These are phyloP conservation scores for Dolichoris vasculosae DNA, from an alignment of 1,140 invertebrate genomes.

Conservation along the genomic window DNA sequence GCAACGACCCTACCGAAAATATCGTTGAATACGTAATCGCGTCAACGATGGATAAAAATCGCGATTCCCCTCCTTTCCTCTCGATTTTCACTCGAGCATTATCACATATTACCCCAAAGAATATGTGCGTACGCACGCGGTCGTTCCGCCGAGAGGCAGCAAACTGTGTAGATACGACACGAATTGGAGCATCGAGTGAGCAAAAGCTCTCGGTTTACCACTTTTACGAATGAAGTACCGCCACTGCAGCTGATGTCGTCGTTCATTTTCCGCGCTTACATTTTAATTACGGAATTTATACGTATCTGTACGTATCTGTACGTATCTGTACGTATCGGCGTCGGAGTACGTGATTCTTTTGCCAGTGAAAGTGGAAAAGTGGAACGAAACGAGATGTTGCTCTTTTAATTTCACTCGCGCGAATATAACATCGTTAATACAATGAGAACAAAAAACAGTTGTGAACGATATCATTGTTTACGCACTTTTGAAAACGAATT, in stretches of 20 bases:
- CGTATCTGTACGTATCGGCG: neutral
- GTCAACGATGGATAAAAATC: neutral
- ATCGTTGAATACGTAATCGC: neutral
- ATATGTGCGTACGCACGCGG: neutral
- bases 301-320: neutral
- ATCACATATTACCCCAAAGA: neutral
- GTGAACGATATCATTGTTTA: slow-evolving; percentile 26
- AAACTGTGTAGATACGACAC: neutral
- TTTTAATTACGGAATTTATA: slow-evolving; percentile 51
- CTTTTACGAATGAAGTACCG: slow-evolving; percentile 49
- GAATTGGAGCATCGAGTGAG: neutral
- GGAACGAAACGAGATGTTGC: neutral
- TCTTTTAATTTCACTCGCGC: neutral
- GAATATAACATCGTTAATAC: neutral
- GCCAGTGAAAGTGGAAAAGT: neutral
- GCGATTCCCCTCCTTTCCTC: neutral
- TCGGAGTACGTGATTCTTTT: neutral
- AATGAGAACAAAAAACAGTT: slow-evolving; percentile 6
- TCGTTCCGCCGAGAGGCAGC: neutral
- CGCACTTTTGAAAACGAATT: slow-evolving; percentile 30
- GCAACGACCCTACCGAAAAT: neutral
- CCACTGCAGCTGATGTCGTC: neutral
- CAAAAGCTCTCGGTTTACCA: slow-evolving; percentile 43
- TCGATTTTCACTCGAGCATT: neutral
- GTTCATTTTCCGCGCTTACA: slow-evolving; percentile 24